These are phyloP conservation scores for Dilophus febrilis DNA, from an alignment of 2,888 invertebrate genomes.

Conservation along the genomic window DNA sequence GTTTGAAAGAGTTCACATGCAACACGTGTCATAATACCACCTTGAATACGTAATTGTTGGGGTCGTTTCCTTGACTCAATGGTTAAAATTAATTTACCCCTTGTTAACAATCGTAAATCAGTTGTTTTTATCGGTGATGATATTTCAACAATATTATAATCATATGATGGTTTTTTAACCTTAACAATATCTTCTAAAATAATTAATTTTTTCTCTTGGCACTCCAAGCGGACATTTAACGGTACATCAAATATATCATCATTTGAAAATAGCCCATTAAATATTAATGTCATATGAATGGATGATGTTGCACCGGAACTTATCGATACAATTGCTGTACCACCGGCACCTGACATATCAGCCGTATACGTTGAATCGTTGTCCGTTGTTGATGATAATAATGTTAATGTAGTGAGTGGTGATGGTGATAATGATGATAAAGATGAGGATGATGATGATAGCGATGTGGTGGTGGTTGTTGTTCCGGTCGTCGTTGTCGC, in stretches of 20 bases:
- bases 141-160: constrained; percentile 61
- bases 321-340: constrained; percentile 72
- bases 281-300: constrained; percentile 61
- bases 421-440: too few species aligned
- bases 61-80: constrained; percentile 52
- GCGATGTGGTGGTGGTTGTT: too few species aligned
- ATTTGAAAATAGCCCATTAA: constrained; percentile 61
- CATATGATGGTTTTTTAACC: constrained; percentile 55
- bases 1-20: constrained; percentile 70
- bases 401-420: too few species aligned
- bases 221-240: constrained; percentile 48
- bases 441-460: too few species aligned
- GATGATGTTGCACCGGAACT: constrained; percentile 65
- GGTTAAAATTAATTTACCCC: constrained; percentile 55
- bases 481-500: constrained; percentile 37
- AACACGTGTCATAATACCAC: constrained; percentile 53
- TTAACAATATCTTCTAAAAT: constrained; percentile 53
- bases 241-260: constrained; percentile 47
- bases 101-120: constrained; percentile 56
- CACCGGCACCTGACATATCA: constrained; percentile 50
- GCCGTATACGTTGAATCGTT: constrained; percentile 38
- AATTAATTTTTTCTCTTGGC: constrained; percentile 53
- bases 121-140: constrained; percentile 59
- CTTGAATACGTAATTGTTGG: constrained; percentile 44
- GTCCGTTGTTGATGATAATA: constrained; percentile 36